These are phyloP conservation scores for Istiophorus platypterus DNA, from an alignment of 2,113 vertebrate genomes.

Conservation along the genomic window DNA sequence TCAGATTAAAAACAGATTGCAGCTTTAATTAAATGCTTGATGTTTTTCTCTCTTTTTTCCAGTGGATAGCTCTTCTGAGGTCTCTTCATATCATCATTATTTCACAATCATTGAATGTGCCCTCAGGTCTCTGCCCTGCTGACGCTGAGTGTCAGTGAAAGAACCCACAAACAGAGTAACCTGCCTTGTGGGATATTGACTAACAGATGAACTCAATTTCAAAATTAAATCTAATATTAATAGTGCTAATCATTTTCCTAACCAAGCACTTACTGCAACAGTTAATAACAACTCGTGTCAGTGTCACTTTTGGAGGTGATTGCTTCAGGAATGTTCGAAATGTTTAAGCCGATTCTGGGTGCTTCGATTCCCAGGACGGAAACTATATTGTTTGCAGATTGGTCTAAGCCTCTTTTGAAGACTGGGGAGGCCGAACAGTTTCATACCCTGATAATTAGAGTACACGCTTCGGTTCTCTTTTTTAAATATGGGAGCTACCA, in stretches of 20 bases:
- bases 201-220: constrained; percentile 1
- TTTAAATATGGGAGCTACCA: too few species aligned
- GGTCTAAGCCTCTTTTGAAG: too few species aligned
- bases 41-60: neutral
- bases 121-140: constrained; percentile 22
- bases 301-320: neutral
- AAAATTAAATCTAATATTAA: constrained; percentile 14
- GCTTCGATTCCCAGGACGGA: too few species aligned
- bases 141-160: neutral
- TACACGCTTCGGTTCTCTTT: too few species aligned
- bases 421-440: too few species aligned
- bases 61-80: neutral
- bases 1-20: constrained; percentile 6
- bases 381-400: too few species aligned
- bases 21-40: constrained; percentile 44
- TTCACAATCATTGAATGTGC: constrained; percentile 45
- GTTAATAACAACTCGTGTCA: neutral
- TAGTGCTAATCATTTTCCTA: neutral
- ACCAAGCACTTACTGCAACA: neutral
- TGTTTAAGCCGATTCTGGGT: too few species aligned
- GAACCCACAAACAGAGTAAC: neutral
- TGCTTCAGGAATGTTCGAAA: too few species aligned
- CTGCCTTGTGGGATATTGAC: constrained; percentile 22
- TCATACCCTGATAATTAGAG: too few species aligned
- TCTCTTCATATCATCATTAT: constrained; percentile 37